phyloP scores from a whole-genome alignment of 2,888 invertebrate genomes.

The Mactromeris polynyma region DNA sequence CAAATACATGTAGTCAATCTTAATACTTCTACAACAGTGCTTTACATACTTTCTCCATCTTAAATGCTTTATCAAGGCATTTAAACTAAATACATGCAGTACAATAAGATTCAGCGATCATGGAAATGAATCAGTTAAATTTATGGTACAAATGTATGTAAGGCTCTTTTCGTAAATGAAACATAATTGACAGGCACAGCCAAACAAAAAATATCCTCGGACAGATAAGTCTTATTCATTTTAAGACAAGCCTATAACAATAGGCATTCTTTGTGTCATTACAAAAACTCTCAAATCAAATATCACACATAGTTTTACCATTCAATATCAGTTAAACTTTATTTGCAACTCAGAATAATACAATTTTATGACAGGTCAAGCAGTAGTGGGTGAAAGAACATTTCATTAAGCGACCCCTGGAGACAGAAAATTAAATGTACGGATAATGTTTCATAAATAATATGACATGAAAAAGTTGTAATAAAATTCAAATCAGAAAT shows the following conservation, averaged over 20 bases:
- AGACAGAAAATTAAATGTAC: not conserved
- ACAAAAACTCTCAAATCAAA: not conserved
- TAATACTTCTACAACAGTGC: too few relatives aligned
- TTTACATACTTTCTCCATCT: too few relatives aligned
- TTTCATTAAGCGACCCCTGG: not conserved
- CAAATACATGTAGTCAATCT: too few relatives aligned
- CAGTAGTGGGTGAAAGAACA: not conserved
- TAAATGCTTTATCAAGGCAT: too few relatives aligned
- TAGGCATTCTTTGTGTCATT: not conserved
- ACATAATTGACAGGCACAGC: not conserved
- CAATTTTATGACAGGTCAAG: not conserved
- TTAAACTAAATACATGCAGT: too few relatives aligned
- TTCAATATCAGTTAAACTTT: not conserved
- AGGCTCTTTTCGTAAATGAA: not conserved
- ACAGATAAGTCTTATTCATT: not conserved
- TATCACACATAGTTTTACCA: conserved; percentile 9
- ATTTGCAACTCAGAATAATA: not conserved
- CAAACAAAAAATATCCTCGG: not conserved
- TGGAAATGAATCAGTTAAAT: not conserved
- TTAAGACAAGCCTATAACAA: not conserved
- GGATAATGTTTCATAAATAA: not conserved
- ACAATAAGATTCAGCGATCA: not conserved
- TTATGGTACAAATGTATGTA: not conserved
- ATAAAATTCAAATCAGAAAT: not conserved
- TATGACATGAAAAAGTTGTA: conserved; percentile 7